Conservation (phyloP, 2,888 invertebrate genomes). For the Rhimphoctona megacephalus region DNA sequence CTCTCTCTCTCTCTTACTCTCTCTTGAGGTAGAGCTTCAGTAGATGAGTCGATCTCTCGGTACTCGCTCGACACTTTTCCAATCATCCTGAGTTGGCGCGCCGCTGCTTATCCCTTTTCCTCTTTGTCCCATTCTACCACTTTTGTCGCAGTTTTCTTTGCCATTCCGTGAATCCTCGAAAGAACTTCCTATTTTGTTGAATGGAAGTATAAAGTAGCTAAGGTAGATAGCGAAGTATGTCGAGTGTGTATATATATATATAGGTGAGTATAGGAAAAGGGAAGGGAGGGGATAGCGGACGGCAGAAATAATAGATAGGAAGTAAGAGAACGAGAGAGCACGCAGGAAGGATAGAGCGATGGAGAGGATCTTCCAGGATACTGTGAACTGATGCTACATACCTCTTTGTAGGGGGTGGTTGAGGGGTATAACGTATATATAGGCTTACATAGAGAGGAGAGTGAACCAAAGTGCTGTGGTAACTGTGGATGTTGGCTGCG, state of each 20-base stretch:
- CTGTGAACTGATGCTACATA: constrained; percentile 16
- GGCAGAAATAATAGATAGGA: constrained; percentile 61
- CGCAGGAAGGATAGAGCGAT: constrained; percentile 7
- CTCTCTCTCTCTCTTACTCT: neutral
- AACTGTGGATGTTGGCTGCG: constrained; percentile 71
- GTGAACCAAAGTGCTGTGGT: constrained; percentile 68
- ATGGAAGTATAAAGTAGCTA: constrained; percentile 47
- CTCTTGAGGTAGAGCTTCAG: constrained; percentile 43
- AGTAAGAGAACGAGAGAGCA: constrained; percentile 38
- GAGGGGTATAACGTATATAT: constrained; percentile 14
- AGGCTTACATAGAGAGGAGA: constrained; percentile 22
- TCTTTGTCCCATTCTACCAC: constrained; percentile 46
- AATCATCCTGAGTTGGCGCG: constrained; percentile 64
- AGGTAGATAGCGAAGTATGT: constrained; percentile 46
- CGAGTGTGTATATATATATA: neutral
- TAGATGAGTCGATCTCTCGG: constrained; percentile 59
- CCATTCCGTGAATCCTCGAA: constrained; percentile 54
- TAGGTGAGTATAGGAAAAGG: constrained; percentile 7
- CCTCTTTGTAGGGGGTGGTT: neutral
- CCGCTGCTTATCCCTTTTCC: constrained; percentile 21
- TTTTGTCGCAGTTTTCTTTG: constrained; percentile 58
- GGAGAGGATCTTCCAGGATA: constrained; percentile 8
- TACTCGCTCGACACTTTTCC: constrained; percentile 66
- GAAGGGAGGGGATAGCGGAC: constrained; percentile 29
- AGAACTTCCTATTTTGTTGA: constrained; percentile 63